Conservation (phyloP, 1,140 invertebrate species). For the Drosophila sechellia region DNA sequence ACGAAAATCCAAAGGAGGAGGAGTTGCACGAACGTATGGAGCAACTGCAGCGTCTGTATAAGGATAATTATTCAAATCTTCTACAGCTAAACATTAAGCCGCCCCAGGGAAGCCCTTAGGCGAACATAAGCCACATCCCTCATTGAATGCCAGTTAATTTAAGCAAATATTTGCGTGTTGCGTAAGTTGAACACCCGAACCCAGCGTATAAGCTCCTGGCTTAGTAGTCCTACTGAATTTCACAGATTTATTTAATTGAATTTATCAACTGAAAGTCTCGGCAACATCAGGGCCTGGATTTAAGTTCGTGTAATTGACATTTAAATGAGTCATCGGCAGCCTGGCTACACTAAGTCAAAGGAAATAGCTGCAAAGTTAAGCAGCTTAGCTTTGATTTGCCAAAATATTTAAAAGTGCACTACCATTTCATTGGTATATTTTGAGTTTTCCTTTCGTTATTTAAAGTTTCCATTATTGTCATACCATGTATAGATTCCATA, state of each 20-base stretch:
- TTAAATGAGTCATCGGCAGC: constrained; percentile 43
- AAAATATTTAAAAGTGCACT: neutral
- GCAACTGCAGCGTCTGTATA: neutral
- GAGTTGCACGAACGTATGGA: constrained; percentile 4
- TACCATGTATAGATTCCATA: no score
- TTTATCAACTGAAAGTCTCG: constrained; percentile 42
- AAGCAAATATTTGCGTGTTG: constrained; percentile 47
- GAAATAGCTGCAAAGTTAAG: constrained; percentile 15
- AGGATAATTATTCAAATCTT: constrained; percentile 4
- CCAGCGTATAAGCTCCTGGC: constrained; percentile 19
- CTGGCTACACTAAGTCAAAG: constrained; percentile 19
- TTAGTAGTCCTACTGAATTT: constrained; percentile 28
- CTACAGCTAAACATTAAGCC: constrained; percentile 15
- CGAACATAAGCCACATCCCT: constrained; percentile 11
- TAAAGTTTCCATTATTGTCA: neutral
- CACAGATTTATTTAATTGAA: constrained; percentile 51
- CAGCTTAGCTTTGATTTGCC: neutral
- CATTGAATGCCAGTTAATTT: constrained; percentile 36
- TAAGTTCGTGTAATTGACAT: constrained; percentile 48
- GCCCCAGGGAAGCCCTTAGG: neutral
- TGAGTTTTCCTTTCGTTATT: neutral
- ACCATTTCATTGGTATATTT: neutral
- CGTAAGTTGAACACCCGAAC: constrained; percentile 28
- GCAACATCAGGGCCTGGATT: constrained; percentile 27
- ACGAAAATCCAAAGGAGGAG: neutral